Evolutionary conservation across 37 sponge, comb jelly and placozoan species (phyloP), one percentile per base, ranked within the genome.

Genomic region (Eunapius fragilis): DNA sequence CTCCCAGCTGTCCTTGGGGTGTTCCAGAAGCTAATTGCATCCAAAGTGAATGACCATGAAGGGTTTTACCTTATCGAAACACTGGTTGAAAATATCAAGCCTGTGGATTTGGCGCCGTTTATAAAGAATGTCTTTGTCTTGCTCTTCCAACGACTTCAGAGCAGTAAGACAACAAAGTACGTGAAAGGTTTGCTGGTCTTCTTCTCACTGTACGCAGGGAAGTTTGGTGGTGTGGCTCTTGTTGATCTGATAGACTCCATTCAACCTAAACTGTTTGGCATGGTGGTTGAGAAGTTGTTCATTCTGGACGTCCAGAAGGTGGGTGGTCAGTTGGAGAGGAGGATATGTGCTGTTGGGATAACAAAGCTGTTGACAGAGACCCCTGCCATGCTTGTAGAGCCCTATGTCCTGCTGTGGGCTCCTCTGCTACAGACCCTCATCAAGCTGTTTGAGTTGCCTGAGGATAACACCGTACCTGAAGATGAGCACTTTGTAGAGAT

Each of bases 1-100:
- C 28, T 96, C 4, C 22, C 45, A 1, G 84, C 74, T 28, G 50
- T 95, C 25, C 87, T 98, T 31, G 97, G 97, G 28, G 97, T 94
- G 22, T 96, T 97, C 68, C 99, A 99, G 93, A 99, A 99, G 74
- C 93, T 99, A 50, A 94, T 99, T 67, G 98, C 99, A 0, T 99
- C 99, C 68, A 95, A 95, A 70, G 75, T 89, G 4, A 97, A 97
- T 68, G 99, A 99, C 71, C 96, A 99, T 72, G 91, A 95, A 25
- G 99, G 99, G 22, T 99, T 99, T 75, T 96, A 96, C 75, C 91
- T 99, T 7, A 80, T 99, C 28, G 85, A 87, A 31, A 91, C 90
- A 36, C 71, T 99, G 41, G 68, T 99, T 0, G 96, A 99, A 77
- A 82, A 87, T 70, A 37, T 96, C 23, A 88, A 91, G 24, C 72